These are phyloP conservation scores for Ceratotherium simum DNA, from an alignment of 2,113 vertebrate genomes.

Conservation along the genomic window DNA sequence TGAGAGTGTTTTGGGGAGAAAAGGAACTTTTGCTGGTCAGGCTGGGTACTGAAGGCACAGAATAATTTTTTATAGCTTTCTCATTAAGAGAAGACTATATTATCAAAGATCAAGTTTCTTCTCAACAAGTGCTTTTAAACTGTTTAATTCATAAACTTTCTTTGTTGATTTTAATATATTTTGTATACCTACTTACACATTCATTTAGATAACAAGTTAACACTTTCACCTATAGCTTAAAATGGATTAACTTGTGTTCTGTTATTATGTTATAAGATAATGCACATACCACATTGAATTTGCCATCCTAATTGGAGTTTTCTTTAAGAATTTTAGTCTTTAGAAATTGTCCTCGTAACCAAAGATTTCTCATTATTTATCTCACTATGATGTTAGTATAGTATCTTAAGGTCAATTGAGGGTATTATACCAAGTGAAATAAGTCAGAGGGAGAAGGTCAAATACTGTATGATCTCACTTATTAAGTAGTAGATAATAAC, in stretches of 20 bases:
- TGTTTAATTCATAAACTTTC: slow-evolving; percentile 30
- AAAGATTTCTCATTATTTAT: slow-evolving; percentile 29
- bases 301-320: slow-evolving; percentile 20
- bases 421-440: too few species aligned
- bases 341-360: background rate
- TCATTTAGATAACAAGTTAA: slow-evolving; percentile 14
- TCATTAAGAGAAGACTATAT: slow-evolving; percentile 23
- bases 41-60: background rate
- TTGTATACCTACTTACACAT: background rate
- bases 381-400: background rate
- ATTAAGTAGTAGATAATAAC: too few species aligned
- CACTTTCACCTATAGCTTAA: slow-evolving; percentile 9
- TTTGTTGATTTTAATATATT: slow-evolving; percentile 21
- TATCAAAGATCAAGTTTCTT: slow-evolving; percentile 51
- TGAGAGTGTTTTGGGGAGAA: background rate
- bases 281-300: background rate
- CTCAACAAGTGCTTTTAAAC: background rate
- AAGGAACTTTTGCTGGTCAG: background rate
- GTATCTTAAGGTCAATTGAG: background rate
- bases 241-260: background rate
- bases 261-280: background rate
- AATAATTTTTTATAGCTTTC: background rate
- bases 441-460: too few species aligned
- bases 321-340: slow-evolving; percentile 25
- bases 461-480: too few species aligned